Conservation (phyloP, 1,140 invertebrate species). For the Drosophila nigromelanica region DNA sequence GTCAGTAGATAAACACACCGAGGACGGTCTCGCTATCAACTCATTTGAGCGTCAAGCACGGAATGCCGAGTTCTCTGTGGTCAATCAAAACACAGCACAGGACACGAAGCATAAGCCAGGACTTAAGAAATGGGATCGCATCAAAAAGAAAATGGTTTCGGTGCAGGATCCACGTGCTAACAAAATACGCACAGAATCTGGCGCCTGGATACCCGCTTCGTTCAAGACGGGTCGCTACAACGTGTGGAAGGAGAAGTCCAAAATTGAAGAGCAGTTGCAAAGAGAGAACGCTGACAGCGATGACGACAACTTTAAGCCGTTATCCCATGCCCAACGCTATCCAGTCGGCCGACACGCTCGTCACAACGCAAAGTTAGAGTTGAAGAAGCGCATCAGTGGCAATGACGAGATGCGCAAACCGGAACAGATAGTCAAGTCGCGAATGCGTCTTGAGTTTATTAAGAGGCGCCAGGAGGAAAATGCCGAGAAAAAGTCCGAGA, state of each 20-base stretch:
- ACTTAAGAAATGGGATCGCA: constrained; percentile 93
- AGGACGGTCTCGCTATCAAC: constrained; percentile 94
- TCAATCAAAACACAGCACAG: constrained; percentile 89
- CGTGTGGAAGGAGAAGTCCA: constrained; percentile 93
- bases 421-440: constrained; percentile 89
- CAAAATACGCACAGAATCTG: constrained; percentile 97
- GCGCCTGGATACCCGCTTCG: constrained; percentile 95
- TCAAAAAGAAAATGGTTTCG: constrained; percentile 96
- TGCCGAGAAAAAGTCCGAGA: constrained; percentile 58
- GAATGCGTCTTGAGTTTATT: constrained; percentile 83
- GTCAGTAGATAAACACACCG: constrained; percentile 93
- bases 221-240: constrained; percentile 96
- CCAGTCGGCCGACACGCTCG: constrained; percentile 86
- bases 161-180: constrained; percentile 87
- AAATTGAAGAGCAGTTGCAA: constrained; percentile 87
- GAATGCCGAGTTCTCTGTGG: constrained; percentile 90
- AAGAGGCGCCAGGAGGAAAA: constrained; percentile 72
- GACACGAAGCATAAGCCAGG: constrained; percentile 86
- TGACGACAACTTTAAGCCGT: constrained; percentile 80
- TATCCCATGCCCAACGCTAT: constrained; percentile 81
- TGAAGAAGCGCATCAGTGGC: constrained; percentile 83
- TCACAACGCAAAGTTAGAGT: constrained; percentile 87
- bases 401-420: constrained; percentile 87
- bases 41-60: constrained; percentile 90
- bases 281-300: constrained; percentile 86